Base-by-base conservation (phyloP, 2,888 invertebrate species). In the Noctua fimbriata region DNA sequence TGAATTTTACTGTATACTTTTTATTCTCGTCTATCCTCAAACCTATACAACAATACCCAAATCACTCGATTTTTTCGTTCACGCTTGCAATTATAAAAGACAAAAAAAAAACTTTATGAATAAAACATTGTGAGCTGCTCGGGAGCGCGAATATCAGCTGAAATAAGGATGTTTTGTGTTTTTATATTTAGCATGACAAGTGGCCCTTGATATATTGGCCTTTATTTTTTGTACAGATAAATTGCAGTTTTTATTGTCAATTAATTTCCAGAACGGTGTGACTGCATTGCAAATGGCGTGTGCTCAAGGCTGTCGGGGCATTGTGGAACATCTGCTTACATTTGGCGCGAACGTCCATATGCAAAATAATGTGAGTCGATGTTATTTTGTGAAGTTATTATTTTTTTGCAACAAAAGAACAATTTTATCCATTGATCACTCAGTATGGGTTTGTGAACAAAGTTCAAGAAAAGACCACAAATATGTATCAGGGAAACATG, bases 221-320 rank as follows among this genome's bases (percentile, higher is more conserved):
- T 36, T 78, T 78, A 84, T 73, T 55, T 55, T 0, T 9, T 55
- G 5, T n/a, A 1, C 0, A 0, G 0, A 14, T 78, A 74, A 78
- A 78, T 69, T 74, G 69, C n/a, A 86, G 32, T 65, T 73, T 86
- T 60, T 21, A 76, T 2, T 58, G 49, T 12, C 47, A 47, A 55
- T 76, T 86, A 83, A 52, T 82, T 84, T 87, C 41, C 95, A 98
- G 98, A 97, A 97, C 92, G 98, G 98, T 32, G 97, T 97, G 88
- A 98, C 98, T 7, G 97, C 98, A 0, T 94, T 98, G 81, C 98
- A 98, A 92, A 97, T 98, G 92, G 98, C 98, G 28, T 97, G 98
- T 88, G 97, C 97, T 82, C 97, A 98, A 89, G 98, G 98, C 52
- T 98, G 98, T 92, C 96, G 97, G 60, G 98, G 98, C 60, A 98